Percentiles rank a stretch among this genome's conserved stretches.
These are phyloP conservation scores for Pygoscelis antarcticus DNA, from an alignment of 2,113 vertebrate species.

Conservation along the genomic window DNA sequence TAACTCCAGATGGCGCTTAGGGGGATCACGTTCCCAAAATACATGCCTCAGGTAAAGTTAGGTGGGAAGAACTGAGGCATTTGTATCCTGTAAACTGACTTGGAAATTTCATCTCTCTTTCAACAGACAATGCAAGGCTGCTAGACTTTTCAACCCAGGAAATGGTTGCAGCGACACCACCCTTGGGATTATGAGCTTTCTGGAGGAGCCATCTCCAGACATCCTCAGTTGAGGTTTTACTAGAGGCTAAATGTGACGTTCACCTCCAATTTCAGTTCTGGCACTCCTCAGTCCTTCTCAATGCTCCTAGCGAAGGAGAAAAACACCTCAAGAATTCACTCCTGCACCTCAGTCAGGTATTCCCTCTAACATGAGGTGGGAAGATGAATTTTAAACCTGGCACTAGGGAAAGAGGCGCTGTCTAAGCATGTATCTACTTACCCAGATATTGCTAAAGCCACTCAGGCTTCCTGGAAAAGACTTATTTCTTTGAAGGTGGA, in stretches of 20 bases:
- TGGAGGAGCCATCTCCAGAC: background rate
- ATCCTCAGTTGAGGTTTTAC: background rate
- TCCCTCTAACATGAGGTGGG: background rate
- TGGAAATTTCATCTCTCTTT: background rate
- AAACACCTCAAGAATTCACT: background rate
- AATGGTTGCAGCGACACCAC: background rate
- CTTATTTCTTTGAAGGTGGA: conserved; percentile 46
- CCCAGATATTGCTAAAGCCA: conserved; percentile 1
- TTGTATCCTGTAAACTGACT: background rate
- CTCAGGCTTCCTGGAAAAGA: conserved; percentile 35
- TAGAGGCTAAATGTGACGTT: background rate
- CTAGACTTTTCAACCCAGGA: background rate
- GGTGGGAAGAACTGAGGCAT: background rate
- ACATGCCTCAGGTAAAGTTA: background rate
- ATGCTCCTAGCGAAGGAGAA: background rate
- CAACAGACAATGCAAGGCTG: background rate
- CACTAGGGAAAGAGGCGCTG: background rate
- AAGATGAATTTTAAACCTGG: background rate
- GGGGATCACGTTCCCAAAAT: background rate
- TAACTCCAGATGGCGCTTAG: background rate
- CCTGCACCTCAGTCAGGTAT: background rate
- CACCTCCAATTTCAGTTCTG: background rate
- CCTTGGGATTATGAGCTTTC: background rate
- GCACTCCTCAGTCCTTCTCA: background rate
- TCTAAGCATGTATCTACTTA: background rate